A percentile compares a stretch with the other conserved stretches of the same genome.
Evolutionary conservation across 2,797 vertebrate genomes (phyloP).

Genomic region (Ambastaia sidthimunki): DNA sequence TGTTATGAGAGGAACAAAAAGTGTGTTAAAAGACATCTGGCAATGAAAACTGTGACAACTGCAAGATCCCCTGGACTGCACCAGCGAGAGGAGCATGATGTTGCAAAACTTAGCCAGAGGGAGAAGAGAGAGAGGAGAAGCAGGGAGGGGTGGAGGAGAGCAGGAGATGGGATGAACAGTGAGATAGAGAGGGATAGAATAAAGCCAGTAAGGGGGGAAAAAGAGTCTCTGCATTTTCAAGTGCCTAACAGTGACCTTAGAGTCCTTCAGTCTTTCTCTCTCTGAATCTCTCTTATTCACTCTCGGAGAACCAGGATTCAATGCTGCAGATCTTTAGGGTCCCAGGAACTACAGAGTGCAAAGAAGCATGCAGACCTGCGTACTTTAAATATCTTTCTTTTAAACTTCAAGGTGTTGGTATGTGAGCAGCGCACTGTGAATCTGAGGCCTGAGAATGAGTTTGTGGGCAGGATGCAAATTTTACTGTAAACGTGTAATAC

Average conservation of each 20-base stretch:
- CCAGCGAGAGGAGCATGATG: slow-evolving; percentile 48
- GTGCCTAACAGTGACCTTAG: slow-evolving; percentile 44
- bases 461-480: background rate
- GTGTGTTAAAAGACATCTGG: background rate
- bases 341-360: slow-evolving; percentile 68
- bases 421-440: background rate
- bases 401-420: slow-evolving; percentile 14
- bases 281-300: background rate
- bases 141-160: slow-evolving; percentile 27
- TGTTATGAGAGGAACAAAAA: background rate
- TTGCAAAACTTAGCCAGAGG: slow-evolving; percentile 53
- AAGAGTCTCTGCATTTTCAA: slow-evolving; percentile 42
- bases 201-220: background rate
- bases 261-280: slow-evolving; percentile 13
- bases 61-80: slow-evolving; percentile 11
- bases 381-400: background rate
- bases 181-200: background rate
- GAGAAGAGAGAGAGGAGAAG: slow-evolving; percentile 32
- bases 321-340: slow-evolving; percentile 63
- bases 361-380: slow-evolving; percentile 46
- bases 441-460: slow-evolving; percentile 22
- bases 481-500: background rate
- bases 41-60: background rate
- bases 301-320: slow-evolving; percentile 21
- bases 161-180: slow-evolving; percentile 12